A percentile compares a stretch with the other conserved stretches of the same genome.
Conservation (phyloP, 2,113 vertebrate species). For the Rostratula benghalensis region DNA sequence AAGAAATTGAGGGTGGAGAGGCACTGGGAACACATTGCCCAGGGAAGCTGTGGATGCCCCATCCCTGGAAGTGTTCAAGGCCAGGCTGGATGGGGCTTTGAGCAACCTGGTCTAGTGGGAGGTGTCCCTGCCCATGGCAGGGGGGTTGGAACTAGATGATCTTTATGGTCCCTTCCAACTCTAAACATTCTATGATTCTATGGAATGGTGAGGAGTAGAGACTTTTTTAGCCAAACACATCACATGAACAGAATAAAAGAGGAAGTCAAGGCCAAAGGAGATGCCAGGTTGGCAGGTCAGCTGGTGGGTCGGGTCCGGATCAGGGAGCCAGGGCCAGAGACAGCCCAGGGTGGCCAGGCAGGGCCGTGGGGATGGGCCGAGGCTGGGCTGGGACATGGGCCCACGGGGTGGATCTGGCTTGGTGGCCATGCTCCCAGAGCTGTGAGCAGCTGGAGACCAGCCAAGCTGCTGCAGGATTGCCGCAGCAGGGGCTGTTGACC, state of each 20-base stretch:
- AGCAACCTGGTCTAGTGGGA: background rate
- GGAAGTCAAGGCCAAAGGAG: background rate
- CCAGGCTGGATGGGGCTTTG: background rate
- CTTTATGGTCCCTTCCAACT: background rate
- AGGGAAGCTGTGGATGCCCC: background rate
- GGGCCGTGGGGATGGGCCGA: rapidly evolving
- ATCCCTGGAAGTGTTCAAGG: background rate
- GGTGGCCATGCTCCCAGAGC: rapidly evolving
- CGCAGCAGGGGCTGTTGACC: background rate
- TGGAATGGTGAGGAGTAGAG: background rate
- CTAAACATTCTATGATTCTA: background rate
- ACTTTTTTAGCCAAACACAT: background rate
- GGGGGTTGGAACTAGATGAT: background rate
- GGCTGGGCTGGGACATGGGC: too few relatives aligned
- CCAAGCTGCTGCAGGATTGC: background rate
- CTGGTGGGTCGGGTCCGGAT: background rate
- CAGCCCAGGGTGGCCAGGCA: rapidly evolving
- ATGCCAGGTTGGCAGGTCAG: too few relatives aligned
- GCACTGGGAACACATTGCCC: background rate
- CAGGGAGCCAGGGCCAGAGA: background rate
- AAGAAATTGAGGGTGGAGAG: background rate
- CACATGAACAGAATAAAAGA: background rate
- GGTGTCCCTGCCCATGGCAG: background rate
- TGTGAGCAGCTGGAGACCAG: background rate
- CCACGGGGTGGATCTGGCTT: rapidly evolving